A percentile compares a stretch with the other conserved stretches of the same genome.
Conservation (phyloP, 35 echinoderm and acorn worm genomes). For the Apostichopus japonicus region DNA sequence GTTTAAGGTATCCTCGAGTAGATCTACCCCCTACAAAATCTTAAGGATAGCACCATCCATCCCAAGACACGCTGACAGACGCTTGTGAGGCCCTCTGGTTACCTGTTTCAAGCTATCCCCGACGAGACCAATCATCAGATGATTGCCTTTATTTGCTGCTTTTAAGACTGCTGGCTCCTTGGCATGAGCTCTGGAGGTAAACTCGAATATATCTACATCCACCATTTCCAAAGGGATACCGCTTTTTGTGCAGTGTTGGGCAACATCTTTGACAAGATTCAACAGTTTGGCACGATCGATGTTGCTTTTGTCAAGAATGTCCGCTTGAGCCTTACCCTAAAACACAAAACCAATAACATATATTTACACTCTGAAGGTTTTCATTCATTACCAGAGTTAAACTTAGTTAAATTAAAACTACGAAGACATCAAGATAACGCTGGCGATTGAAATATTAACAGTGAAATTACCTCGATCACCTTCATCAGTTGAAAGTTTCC, state of each 20-base stretch:
- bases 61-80: no score
- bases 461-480: no score
- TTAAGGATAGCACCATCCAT: no score
- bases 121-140: constrained; percentile 4
- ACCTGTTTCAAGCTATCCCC: constrained; percentile 50
- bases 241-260: not conserved
- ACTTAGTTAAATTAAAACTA: no score
- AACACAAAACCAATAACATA: no score
- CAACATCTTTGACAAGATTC: constrained; percentile 21
- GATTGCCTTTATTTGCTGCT: not conserved
- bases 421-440: no score
- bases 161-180: constrained; percentile 30
- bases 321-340: not conserved
- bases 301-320: constrained; percentile 10
- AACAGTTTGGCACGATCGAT: constrained; percentile 15
- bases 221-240: not conserved
- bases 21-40: no score
- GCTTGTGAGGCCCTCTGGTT: not conserved
- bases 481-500: no score
- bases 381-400: no score
- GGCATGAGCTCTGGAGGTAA: constrained; percentile 34
- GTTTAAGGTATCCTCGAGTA: no score
- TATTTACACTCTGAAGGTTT: no score
- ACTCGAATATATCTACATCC: constrained; percentile 39
- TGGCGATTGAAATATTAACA: no score